Base-by-base conservation (phyloP, 2,113 vertebrate species). In the Chionodraco myersi region DNA sequence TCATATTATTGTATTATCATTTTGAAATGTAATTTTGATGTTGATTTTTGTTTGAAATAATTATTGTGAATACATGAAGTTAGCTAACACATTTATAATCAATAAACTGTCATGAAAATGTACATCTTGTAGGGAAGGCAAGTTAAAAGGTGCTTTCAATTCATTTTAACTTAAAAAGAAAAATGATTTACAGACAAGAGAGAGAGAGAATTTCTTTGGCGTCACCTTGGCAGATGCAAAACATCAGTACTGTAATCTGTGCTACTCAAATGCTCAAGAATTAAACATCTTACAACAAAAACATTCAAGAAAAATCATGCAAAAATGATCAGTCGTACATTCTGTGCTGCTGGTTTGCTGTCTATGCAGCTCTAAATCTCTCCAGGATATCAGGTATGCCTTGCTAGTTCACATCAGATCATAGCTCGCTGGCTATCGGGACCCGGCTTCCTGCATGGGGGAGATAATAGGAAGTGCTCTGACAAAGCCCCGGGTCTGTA, bases 401-500 rank as follows among this genome's bases (percentile, higher is more conserved):
- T 73, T 69, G 18, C 67, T 90, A 21, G 62, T 79, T 90, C 75
- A 44, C 73, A 72, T 88, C 23, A 80, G 72, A 88, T 91, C 85
- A 86, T 79, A 67, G 69, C 72, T 72, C 3, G n/a, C 73, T 56
- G 71, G 63, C 75, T 67, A 61, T 72, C 72, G 74, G 66, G 57
- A 65, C 41, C 26, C n/a, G 13, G 75, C 82, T 80, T 84, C 63
- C 78, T 87, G 82, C 78, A 45, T 69, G 59, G 52, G 73, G 84
- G 84, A 91, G 63, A 85, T 91, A 86, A 89, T 91, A 80, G 6
- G 57, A 84, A 64, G 82, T 61, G 87, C 86, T 54, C 81, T 89
- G 89, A 92, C 88, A 81, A 79, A 59, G 84, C 90, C 86, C 77
- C 15, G 7, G 77, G 91, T 84, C 64, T 86, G 89, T 83, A 80